Conservation (phyloP, 2,888 invertebrate species). For the Cordilura impudica region DNA sequence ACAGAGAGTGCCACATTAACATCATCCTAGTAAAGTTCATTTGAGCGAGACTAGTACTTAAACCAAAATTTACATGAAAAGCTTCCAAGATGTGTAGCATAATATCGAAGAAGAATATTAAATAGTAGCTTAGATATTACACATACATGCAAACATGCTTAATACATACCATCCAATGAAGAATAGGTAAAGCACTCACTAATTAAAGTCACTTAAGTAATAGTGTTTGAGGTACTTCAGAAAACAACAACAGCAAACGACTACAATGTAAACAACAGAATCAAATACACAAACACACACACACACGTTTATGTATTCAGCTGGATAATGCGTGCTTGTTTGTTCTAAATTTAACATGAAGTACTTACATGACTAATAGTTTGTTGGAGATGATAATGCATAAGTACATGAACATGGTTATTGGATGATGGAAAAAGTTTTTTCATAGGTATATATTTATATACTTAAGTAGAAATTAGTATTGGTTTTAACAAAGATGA, state of each 20-base stretch:
- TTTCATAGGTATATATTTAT: no score
- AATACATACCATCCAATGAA: conserved; percentile 16
- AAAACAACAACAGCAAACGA: conserved; percentile 22
- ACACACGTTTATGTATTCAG: background rate
- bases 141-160: background rate
- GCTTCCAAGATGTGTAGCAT: conserved; percentile 48
- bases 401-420: no score
- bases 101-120: conserved; percentile 16
- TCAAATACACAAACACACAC: conserved; percentile 4
- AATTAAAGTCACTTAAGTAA: conserved; percentile 58
- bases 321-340: conserved; percentile 29
- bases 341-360: conserved; percentile 50
- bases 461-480: no score
- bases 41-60: conserved; percentile 41
- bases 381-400: conserved; percentile 24
- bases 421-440: no score
- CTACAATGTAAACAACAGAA: background rate
- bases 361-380: conserved; percentile 55
- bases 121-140: background rate
- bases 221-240: conserved; percentile 44
- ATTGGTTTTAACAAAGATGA: no score
- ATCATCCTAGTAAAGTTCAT: conserved; percentile 33
- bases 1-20: no score
- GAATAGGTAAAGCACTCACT: conserved; percentile 54
- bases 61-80: conserved; percentile 51